These are phyloP conservation scores for Drosophila prostipennis DNA, from an alignment of 2,888 invertebrate genomes.

Conservation along the genomic window DNA sequence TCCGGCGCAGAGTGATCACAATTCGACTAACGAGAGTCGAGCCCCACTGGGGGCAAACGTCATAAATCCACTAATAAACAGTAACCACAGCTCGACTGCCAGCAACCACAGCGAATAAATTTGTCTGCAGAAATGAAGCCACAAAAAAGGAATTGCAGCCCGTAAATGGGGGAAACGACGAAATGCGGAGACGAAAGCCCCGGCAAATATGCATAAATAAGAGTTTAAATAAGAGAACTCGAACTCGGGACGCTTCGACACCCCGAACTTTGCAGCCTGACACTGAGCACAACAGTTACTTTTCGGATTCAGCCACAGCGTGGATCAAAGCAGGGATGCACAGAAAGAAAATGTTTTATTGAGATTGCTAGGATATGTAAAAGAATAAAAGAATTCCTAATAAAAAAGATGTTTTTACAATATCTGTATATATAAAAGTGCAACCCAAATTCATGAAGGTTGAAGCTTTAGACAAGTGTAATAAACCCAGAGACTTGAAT, in stretches of 20 bases:
- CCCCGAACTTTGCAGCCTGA: conserved; percentile 55
- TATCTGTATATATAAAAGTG: no score
- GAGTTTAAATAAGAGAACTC: conserved; percentile 67
- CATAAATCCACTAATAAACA: conserved; percentile 74
- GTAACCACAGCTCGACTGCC: conserved; percentile 12
- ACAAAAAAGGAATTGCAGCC: conserved; percentile 53
- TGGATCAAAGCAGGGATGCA: conserved; percentile 21
- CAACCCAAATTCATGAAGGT: no score
- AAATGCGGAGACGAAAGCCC: conserved; percentile 5
- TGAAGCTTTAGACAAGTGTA: no score
- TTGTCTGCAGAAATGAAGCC: conserved; percentile 68
- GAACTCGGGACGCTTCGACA: conserved; percentile 62
- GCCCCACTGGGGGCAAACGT: conserved; percentile 50
- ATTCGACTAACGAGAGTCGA: conserved; percentile 64
- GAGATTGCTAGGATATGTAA: no score
- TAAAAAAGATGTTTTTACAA: no score
- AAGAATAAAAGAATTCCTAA: no score
- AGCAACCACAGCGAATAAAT: conserved; percentile 63
- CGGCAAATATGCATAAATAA: conserved; percentile 67
- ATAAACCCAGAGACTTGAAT: no score
- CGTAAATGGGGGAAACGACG: conserved; percentile 45
- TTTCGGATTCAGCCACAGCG: conserved; percentile 9
- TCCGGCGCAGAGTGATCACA: conserved; percentile 40
- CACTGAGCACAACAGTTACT: conserved; percentile 34
- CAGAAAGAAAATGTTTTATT: background rate